Evolutionary conservation across 1,140 invertebrate genomes (phyloP).

Genomic region (Drosophila kepulauana): DNA sequence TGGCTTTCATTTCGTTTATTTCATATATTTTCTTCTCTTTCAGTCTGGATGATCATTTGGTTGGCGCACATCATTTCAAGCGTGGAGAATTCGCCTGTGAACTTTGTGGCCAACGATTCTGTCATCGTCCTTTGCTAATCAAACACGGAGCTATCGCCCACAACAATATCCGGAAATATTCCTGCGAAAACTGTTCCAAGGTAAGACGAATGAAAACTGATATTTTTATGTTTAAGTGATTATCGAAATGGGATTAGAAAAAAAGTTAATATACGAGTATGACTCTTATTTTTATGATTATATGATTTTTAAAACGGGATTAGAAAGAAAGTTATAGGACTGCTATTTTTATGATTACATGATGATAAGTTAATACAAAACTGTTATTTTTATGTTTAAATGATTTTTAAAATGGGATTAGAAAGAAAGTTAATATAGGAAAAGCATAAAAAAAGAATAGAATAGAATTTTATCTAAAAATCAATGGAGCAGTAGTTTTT

Average conservation of each 20-base stretch:
- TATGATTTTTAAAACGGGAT: too few relatives aligned
- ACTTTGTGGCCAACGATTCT: slow-evolving; percentile 92
- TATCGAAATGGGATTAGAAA: too few relatives aligned
- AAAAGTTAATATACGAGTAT: too few relatives aligned
- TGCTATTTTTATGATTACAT: too few relatives aligned
- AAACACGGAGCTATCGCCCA: slow-evolving; percentile 93
- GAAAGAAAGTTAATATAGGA: too few relatives aligned
- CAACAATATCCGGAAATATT: slow-evolving; percentile 92
- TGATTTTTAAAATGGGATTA: too few relatives aligned
- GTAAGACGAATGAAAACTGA: slow-evolving; percentile 84
- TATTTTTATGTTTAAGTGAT: too few relatives aligned
- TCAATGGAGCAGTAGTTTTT: too few relatives aligned
- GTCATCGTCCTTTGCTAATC: slow-evolving; percentile 92
- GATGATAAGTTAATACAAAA: too few relatives aligned
- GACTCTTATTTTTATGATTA: too few relatives aligned
- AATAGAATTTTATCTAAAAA: neutral
- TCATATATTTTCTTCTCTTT: slow-evolving; percentile 75
- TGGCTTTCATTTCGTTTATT: neutral
- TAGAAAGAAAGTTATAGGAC: too few relatives aligned
- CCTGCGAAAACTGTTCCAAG: slow-evolving; percentile 97
- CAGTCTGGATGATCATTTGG: slow-evolving; percentile 93
- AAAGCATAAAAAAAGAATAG: neutral
- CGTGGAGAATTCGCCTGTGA: slow-evolving; percentile 93
- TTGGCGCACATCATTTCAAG: slow-evolving; percentile 91
- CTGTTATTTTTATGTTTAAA: too few relatives aligned